These are phyloP conservation scores for Lindbergichthys nudifrons DNA, from an alignment of 2,797 vertebrate genomes.

Conservation along the genomic window DNA sequence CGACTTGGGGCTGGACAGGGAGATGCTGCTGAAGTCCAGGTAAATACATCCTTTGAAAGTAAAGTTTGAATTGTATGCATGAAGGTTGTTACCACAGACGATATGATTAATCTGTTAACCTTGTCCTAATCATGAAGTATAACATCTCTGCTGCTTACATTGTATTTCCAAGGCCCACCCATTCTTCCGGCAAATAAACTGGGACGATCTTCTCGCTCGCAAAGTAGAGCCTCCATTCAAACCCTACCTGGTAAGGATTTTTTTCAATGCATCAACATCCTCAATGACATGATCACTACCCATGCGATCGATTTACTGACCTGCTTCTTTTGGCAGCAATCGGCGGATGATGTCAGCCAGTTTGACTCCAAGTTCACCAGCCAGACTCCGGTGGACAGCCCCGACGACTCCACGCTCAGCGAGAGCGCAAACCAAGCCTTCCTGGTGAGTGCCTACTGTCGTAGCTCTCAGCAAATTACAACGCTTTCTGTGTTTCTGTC, in stretches of 20 bases:
- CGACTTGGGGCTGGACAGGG: conserved; percentile 92
- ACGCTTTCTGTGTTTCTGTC: background rate
- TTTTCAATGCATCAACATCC: background rate
- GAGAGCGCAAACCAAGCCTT: conserved; percentile 98
- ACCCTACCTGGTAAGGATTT: conserved; percentile 89
- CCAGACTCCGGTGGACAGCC: conserved; percentile 97
- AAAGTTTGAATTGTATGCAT: background rate
- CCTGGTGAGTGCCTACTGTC: conserved; percentile 84
- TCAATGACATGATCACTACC: conserved; percentile 3
- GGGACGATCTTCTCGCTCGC: conserved; percentile 94
- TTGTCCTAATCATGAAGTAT: background rate
- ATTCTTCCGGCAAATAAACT: conserved; percentile 95
- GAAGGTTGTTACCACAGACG: background rate
- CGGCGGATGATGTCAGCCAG: conserved; percentile 97
- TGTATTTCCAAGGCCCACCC: conserved; percentile 84
- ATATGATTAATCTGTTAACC: background rate
- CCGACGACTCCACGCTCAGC: conserved; percentile 95
- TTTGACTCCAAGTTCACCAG: conserved; percentile 99
- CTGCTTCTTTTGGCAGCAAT: conserved; percentile 80
- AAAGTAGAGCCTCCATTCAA: conserved; percentile 97
- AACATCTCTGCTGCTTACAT: background rate
- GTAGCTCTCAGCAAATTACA: background rate
- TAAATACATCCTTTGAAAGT: conserved; percentile 60
- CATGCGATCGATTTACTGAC: conserved; percentile 3
- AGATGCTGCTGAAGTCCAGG: conserved; percentile 94